Evolutionary conservation across 2,797 vertebrate species (phyloP), one percentile per base, ranked within the genome.

Genomic region (Sus cebifrons): DNA sequence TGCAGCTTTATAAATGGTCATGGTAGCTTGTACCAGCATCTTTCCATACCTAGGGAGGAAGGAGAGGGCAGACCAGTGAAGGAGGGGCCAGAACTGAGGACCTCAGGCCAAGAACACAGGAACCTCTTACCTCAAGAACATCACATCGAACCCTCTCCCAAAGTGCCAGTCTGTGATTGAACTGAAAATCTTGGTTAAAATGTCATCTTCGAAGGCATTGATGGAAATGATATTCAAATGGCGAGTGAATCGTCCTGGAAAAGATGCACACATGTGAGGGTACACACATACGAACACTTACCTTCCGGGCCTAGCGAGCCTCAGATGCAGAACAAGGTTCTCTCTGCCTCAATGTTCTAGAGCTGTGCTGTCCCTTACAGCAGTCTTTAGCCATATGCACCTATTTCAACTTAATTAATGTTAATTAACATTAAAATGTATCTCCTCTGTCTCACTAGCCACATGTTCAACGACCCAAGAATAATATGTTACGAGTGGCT

Each of bases 151-250:
- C 29, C 99, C 99, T 96, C 98, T 99, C 96, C 98, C 98, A 90
- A 99, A 99, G 96, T 99, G 99, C 99, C 99, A 99, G 96, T 99
- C 99, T 73, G 98, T 98, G 60, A 99, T 99, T 82, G 99, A 99
- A 98, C 97, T 97, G 97, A 99, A 99, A 98, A 99, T 99, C 98
- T 99, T 99, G 77, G 97, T 99, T 96, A 99, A 98, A 64, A 98
- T 98, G 25, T 99, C 99, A 97, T 99, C 99, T 74, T 99, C 99
- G 95, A 99, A 99, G 86, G 99, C 99, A 94, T 98, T 98, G 94
- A 99, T 99, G 29, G 99, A 99, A 96, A 99, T 44, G 90, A 99
- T 96, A 93, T 99, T 99, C 98, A 99, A 97, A 97, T 99, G 99
- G 40, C 99, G 99, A 36, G 99, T 99, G 97, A 99, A 99, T 91